Evolutionary conservation across 2,797 vertebrate species (phyloP), one percentile per base, ranked within the genome.

Genomic region (Oryzias dopingdopingensis): DNA sequence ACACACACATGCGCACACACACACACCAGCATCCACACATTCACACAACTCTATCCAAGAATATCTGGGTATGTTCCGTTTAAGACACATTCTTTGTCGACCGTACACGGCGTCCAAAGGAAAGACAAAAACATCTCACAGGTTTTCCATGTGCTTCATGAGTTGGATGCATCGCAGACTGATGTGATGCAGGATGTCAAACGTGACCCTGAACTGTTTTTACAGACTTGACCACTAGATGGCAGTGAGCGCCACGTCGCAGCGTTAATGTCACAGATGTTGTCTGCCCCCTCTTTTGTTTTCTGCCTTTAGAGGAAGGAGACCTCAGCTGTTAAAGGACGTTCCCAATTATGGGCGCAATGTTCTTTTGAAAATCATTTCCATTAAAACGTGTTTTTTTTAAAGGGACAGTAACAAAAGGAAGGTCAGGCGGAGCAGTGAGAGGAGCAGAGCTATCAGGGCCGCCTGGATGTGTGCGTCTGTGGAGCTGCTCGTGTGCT

Each of bases 291-390:
- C 81, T 88, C 85, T 83, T 90, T 91, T 91, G 89, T 90, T 88
- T 87, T 81, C 56, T 65, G 74, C 67, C 88, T 84, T 90, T 90
- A 89, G 86, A 90, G 80, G 81, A 86, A 82, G 83, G 85, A 90
- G 91, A 92, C 89, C 91, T 93, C 91, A 92, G 91, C 91, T 93
- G 91, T 85, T 91, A 83, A 88, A 92, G 89, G 88, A 90, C 88
- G 89, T 89, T 90, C 89, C 89, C 90, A 84, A 92, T 93, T 92
- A 93, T 92, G 87, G 89, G 85, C 86, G 91, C 88, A 91, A 86
- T 92, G 90, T 92, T 92, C 91, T 92, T 91, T 91, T 90, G 85
- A 90, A 92, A 92, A 92, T 92, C 80, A 91, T 91, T 92, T 93
- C 90, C 90, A 92, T 92, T 92, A 93, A 92, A 91, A 90, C 82